Conservation (phyloP, 2,113 vertebrate species). For the Delphinapterus leucas region DNA sequence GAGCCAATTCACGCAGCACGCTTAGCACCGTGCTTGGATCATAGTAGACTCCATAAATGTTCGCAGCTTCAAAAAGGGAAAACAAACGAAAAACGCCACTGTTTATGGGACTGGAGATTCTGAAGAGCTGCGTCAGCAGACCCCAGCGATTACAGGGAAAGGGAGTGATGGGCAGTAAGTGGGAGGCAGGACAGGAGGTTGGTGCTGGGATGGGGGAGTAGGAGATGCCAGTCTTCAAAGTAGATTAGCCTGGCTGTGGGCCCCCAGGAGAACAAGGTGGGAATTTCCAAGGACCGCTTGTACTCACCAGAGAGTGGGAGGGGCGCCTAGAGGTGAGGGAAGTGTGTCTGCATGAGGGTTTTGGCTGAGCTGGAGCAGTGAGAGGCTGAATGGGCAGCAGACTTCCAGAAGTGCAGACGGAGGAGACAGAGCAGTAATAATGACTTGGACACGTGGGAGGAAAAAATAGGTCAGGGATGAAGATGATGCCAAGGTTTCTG, state of each 20-base stretch:
- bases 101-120: slow-evolving; percentile 1
- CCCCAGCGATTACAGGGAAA: neutral
- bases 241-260: neutral
- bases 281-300: slow-evolving; percentile 66
- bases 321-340: slow-evolving; percentile 13
- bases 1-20: neutral
- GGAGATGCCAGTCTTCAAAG: slow-evolving; percentile 8
- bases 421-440: slow-evolving; percentile 68
- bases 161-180: neutral
- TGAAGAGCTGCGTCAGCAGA: neutral
- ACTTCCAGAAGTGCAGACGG: slow-evolving; percentile 70
- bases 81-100: neutral
- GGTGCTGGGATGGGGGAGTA: neutral
- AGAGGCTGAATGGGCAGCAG: slow-evolving; percentile 72
- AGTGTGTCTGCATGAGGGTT: slow-evolving; percentile 51
- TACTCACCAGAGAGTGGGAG: slow-evolving; percentile 46
- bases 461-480: slow-evolving; percentile 74
- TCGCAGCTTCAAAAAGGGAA: slow-evolving; percentile 6
- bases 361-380: slow-evolving; percentile 34
- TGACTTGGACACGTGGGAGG: slow-evolving; percentile 73
- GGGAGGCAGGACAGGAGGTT: neutral
- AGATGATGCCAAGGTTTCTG: slow-evolving; percentile 67
- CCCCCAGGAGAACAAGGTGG: slow-evolving; percentile 13
- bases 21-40: neutral
- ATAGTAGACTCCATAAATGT: neutral